Conservation (phyloP, 1,140 invertebrate genomes). For the Brachionus rubens region DNA sequence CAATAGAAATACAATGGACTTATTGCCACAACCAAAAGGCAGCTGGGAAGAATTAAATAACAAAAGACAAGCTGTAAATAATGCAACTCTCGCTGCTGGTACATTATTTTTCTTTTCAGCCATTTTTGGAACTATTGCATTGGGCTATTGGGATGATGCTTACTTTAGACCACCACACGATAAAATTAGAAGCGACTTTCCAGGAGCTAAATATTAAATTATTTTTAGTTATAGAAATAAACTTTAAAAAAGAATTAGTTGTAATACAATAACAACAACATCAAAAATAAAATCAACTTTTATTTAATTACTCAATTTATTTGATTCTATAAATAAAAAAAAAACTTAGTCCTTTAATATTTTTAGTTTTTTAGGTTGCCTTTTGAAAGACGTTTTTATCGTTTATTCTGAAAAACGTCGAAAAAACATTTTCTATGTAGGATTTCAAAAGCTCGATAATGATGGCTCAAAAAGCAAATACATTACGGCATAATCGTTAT, state of each 20-base stretch:
- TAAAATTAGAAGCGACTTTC: constrained; percentile 32
- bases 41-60: constrained; percentile 51
- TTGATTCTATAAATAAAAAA: too few species aligned
- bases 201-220: constrained; percentile 5
- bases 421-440: too few species aligned
- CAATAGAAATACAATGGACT: constrained; percentile 50
- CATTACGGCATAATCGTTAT: too few species aligned
- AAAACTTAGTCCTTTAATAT: too few species aligned
- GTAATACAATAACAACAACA: neutral
- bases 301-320: too few species aligned
- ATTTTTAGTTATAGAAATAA: neutral
- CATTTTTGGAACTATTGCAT: constrained; percentile 10
- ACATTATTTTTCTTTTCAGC: constrained; percentile 2
- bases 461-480: too few species aligned
- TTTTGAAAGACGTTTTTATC: too few species aligned
- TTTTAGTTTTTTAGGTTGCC: too few species aligned
- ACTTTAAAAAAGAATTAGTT: neutral
- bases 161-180: constrained; percentile 33
- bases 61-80: constrained; percentile 37
- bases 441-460: too few species aligned
- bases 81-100: constrained; percentile 29
- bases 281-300: too few species aligned
- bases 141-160: constrained; percentile 39
- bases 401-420: too few species aligned
- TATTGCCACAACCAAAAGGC: constrained; percentile 51